Evolutionary conservation across 2,113 vertebrate species (phyloP).

Genomic region (Origma solitaria): DNA sequence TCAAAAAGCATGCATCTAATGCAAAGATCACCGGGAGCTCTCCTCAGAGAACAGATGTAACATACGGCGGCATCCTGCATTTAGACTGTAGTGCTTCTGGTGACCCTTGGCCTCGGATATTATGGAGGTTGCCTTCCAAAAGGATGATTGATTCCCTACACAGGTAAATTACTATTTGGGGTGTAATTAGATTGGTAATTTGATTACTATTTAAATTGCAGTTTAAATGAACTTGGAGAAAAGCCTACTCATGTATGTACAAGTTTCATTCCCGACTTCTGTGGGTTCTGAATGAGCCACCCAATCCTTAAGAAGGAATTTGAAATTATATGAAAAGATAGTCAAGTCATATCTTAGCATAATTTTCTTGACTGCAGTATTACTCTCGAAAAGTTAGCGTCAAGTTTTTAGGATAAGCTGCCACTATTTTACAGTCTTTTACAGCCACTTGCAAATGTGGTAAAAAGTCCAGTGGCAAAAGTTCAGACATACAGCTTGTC

Average conservation of each 20-base stretch:
- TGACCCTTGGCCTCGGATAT: conserved; percentile 83
- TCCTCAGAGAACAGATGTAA: conserved; percentile 77
- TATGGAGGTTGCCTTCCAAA: conserved; percentile 90
- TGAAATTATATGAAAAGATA: not conserved
- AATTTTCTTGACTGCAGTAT: not conserved
- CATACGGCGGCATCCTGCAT: conserved; percentile 76
- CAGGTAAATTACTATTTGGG: conserved; percentile 72
- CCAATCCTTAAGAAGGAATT: not conserved
- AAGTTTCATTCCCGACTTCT: not conserved
- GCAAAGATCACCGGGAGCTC: conserved; percentile 81
- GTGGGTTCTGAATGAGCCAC: not conserved
- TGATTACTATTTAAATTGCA: too few relatives aligned
- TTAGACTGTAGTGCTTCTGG: conserved; percentile 86
- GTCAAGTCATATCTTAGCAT: not conserved
- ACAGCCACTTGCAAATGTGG: not conserved
- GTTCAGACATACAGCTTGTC: not conserved
- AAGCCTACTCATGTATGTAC: not conserved
- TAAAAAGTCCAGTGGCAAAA: not conserved
- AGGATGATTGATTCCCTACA: conserved; percentile 83
- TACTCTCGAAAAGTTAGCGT: not conserved
- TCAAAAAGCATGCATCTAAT: conserved; percentile 68
- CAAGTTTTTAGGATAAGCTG: not conserved
- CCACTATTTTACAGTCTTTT: not conserved
- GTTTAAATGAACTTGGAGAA: not conserved
- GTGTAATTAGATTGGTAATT: too few relatives aligned